A percentile compares a stretch with the other conserved stretches of the same genome.
Conservation (phyloP, 1,140 invertebrate genomes). For the Diachasma alloeum region DNA sequence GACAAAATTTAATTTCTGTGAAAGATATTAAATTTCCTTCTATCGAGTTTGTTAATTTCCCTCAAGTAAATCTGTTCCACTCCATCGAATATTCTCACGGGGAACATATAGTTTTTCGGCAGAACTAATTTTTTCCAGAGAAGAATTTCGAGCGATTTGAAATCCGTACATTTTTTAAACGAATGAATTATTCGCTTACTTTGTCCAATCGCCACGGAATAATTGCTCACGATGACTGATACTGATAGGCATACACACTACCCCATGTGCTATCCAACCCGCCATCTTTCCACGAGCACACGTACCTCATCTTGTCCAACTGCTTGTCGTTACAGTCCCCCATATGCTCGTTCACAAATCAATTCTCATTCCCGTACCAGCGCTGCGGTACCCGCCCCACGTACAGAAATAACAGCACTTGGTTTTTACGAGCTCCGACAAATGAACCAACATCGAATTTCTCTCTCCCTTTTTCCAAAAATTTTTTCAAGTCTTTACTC, state of each 20-base stretch:
- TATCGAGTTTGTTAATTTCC: too few species aligned
- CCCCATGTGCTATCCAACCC: not conserved
- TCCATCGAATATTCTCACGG: too few species aligned
- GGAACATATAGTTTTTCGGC: too few species aligned
- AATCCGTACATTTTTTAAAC: not conserved
- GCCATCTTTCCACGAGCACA: not conserved
- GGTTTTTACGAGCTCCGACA: not conserved
- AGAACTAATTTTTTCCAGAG: too few species aligned
- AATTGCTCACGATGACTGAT: not conserved
- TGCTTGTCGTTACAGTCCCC: not conserved
- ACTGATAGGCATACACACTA: not conserved
- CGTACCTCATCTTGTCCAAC: not conserved
- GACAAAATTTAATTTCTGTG: too few species aligned
- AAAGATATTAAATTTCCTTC: too few species aligned
- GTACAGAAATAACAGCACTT: not conserved
- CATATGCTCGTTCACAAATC: constrained; percentile 4
- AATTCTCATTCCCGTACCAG: not conserved
- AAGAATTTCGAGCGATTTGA: not conserved
- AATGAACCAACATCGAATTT: not conserved
- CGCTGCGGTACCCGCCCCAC: not conserved
- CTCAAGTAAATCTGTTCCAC: too few species aligned
- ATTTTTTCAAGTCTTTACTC: not conserved
- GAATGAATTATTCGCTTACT: too few species aligned
- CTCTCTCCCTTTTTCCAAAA: not conserved
- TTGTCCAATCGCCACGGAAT: not conserved